Conservation (phyloP, 2,797 vertebrate species). For the Manis pentadactyla region DNA sequence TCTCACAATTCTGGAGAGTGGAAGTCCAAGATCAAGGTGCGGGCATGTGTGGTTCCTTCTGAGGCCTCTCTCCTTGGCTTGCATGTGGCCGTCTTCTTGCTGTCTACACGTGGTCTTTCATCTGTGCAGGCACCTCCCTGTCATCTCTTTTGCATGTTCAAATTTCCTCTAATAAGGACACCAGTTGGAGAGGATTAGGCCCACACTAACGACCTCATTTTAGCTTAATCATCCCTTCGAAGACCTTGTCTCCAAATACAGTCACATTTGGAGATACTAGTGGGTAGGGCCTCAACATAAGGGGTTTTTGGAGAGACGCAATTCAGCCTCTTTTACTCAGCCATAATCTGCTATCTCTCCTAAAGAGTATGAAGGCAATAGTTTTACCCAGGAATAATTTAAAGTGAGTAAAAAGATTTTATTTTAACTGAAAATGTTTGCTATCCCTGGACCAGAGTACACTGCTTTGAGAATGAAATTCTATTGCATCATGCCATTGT, state of each 20-base stretch:
- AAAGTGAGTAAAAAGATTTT: not conserved
- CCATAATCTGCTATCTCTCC: not conserved
- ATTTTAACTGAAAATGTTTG: not conserved
- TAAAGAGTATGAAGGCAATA: not conserved
- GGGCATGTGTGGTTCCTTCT: not conserved
- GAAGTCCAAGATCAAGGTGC: not conserved
- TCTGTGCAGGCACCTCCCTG: not conserved
- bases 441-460: not conserved
- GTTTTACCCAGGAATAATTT: slow-evolving; percentile 38
- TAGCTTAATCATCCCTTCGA: not conserved
- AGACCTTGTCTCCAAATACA: not conserved
- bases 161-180: not conserved
- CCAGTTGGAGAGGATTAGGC: not conserved
- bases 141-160: not conserved
- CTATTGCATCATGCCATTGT: not conserved
- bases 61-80: not conserved
- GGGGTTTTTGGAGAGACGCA: not conserved
- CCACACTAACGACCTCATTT: not conserved
- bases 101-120: not conserved
- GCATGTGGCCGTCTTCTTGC: not conserved
- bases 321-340: not conserved
- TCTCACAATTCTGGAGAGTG: not conserved
- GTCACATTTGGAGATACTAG: not conserved
- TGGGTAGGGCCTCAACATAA: not conserved
- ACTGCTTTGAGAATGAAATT: not conserved